Conservation (phyloP, 2,888 invertebrate species). For the Caenorhabditis japonica region DNA sequence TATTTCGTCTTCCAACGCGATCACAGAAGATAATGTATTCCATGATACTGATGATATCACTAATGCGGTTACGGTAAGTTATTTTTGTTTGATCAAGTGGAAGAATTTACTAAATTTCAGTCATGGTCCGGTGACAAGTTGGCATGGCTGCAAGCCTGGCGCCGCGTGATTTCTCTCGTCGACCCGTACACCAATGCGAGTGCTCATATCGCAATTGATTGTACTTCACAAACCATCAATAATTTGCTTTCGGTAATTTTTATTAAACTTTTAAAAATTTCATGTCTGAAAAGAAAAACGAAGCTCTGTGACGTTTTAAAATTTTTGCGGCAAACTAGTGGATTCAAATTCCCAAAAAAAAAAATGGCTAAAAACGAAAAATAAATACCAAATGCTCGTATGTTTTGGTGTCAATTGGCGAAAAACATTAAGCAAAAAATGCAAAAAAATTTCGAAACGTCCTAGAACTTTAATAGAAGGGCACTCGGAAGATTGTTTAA, state of each 20-base stretch:
- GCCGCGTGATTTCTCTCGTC: slow-evolving; percentile 70
- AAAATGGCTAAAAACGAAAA: too few relatives aligned
- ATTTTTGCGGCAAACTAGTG: too few relatives aligned
- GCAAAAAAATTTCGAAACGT: too few relatives aligned
- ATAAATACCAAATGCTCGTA: too few relatives aligned
- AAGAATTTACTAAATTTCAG: slow-evolving; percentile 37
- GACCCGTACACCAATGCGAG: slow-evolving; percentile 63
- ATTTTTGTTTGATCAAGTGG: too few relatives aligned
- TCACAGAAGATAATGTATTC: slow-evolving; percentile 63
- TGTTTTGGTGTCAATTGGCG: too few relatives aligned
- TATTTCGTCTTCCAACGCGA: slow-evolving; percentile 23
- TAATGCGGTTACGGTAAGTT: slow-evolving; percentile 55
- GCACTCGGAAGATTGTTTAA: too few relatives aligned
- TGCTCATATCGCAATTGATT: slow-evolving; percentile 69
- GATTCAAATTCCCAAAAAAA: too few relatives aligned
- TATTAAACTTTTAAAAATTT: not conserved
- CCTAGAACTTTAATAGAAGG: too few relatives aligned
- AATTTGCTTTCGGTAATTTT: slow-evolving; percentile 58
- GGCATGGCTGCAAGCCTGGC: slow-evolving; percentile 72
- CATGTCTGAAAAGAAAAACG: too few relatives aligned
- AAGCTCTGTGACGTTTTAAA: too few relatives aligned
- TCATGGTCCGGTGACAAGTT: slow-evolving; percentile 65
- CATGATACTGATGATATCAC: slow-evolving; percentile 66
- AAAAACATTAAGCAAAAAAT: too few relatives aligned
- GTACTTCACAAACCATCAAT: slow-evolving; percentile 67